These are phyloP conservation scores for Echinometra lucunter DNA, from an alignment of 53 echinoderm and acorn worm genomes.

Conservation along the genomic window DNA sequence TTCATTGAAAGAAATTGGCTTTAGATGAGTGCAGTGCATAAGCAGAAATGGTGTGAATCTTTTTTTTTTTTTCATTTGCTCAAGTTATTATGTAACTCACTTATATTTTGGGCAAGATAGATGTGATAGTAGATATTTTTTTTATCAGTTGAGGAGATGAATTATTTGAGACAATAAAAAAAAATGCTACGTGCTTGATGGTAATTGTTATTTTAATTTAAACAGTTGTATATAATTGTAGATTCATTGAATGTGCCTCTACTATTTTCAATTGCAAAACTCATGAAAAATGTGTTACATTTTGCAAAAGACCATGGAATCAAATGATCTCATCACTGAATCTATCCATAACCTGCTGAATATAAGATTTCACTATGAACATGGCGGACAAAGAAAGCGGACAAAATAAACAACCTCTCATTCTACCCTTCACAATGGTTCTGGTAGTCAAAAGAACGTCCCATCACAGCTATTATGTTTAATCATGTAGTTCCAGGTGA, in stretches of 20 bases:
- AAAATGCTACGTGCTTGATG: neutral
- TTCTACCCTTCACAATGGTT: too few species aligned
- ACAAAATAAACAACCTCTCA: too few species aligned
- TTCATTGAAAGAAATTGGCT: neutral
- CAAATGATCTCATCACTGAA: neutral
- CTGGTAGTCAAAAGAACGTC: too few species aligned
- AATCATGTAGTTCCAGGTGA: too few species aligned
- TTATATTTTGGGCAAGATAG: neutral
- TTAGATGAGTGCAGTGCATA: neutral
- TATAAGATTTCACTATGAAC: too few species aligned
- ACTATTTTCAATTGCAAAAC: constrained; percentile 47
- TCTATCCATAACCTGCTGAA: too few species aligned
- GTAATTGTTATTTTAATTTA: neutral
- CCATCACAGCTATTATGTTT: too few species aligned
- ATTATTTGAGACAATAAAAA: neutral
- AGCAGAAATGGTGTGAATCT: neutral
- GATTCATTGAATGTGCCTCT: constrained; percentile 59
- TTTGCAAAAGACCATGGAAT: constrained; percentile 51
- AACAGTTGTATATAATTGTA: constrained; percentile 44
- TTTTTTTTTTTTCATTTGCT: neutral
- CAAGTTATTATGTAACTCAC: neutral
- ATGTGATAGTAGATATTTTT: neutral
- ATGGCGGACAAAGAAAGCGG: too few species aligned
- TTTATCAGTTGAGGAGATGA: neutral
- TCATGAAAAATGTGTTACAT: neutral